These are phyloP conservation scores for Bufo bufo DNA, from an alignment of 2,113 vertebrate species.

Conservation along the genomic window DNA sequence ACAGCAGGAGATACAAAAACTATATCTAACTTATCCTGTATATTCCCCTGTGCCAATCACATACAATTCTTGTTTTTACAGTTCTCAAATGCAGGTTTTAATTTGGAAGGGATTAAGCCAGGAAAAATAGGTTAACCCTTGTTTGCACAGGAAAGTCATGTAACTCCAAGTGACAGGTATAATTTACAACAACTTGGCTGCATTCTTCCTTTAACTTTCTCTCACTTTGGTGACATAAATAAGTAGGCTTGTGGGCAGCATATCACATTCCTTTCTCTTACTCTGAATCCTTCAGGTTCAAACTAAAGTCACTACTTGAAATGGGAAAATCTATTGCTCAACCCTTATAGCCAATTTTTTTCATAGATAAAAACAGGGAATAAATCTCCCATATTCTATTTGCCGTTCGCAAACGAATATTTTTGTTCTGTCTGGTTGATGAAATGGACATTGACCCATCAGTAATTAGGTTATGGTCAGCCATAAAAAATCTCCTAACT, in stretches of 20 bases:
- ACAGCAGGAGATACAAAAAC: background rate
- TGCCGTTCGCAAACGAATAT: constrained; percentile 42
- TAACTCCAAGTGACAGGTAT: background rate
- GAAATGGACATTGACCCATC: constrained; percentile 40
- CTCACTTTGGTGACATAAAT: constrained; percentile 37
- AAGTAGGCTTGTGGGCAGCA: constrained; percentile 28
- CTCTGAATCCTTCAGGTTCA: constrained; percentile 39
- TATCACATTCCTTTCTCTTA: constrained; percentile 33
- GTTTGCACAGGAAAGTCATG: constrained; percentile 3
- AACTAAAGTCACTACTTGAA: constrained; percentile 46
- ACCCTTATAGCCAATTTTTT: background rate
- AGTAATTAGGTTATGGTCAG: constrained; percentile 52
- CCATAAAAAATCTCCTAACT: constrained; percentile 40
- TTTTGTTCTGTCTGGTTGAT: constrained; percentile 41
- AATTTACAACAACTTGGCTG: constrained; percentile 5
- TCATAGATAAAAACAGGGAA: background rate
- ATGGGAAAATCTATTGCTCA: constrained; percentile 21
- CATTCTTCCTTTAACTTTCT: constrained; percentile 10
- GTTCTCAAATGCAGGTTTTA: background rate
- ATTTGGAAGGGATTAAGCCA: background rate
- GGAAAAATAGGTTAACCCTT: constrained; percentile 8
- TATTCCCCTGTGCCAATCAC: background rate
- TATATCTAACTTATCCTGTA: background rate
- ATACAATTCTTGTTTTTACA: background rate
- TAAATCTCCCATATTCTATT: constrained; percentile 33